Evolutionary conservation across 53 echinoderm and acorn worm genomes (phyloP), one percentile per base, ranked within the genome.

Genomic region (Stichopus horrens): DNA sequence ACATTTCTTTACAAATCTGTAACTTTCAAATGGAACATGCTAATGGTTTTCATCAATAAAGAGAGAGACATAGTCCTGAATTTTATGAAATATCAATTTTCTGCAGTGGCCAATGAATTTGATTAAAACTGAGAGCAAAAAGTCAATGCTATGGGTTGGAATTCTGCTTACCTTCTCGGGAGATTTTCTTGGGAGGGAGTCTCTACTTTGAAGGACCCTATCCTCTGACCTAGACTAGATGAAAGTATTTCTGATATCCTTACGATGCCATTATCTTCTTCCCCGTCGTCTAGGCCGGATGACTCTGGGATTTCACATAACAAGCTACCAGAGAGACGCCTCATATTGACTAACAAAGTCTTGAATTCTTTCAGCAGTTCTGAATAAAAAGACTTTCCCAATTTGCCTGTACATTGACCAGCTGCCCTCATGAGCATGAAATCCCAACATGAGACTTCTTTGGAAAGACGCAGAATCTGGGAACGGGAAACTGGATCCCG

Each of bases 391-490:
- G 58, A 57, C 53, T 23, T 67, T 18, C 16, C n/a, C 14, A 18
- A 52, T 18, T 85, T 85, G 60, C 85, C 85, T 8, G 14, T 65
- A 52, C 67, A 53, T 59, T 85, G 63, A 52, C 65, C 85, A 14
- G 59, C 52, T 21, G 67, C 85, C 85, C 52, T 85, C 85, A 85
- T 85, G 14, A 85, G 85, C 85, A 85, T 85, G 53, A 85, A 85
- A 52, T 85, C 85, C 85, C 85, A 85, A 16, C 59, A 63, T 4
- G 63, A 66, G 1, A 85, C 83, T 51, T 83, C 59, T 60, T 83
- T 83, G 83, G 83, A 59, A 13, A 83, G 59, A 58, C 83, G 60
- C 21, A 60, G 22, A 55, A 83, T 37, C 83, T 83, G 83, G 51
- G 21, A 58, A 6, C 83, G 58, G 7, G 83, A 14, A 8, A 83